phyloP scores from a whole-genome alignment of 2,888 invertebrate genomes.

The Tethea ocularis region DNA sequence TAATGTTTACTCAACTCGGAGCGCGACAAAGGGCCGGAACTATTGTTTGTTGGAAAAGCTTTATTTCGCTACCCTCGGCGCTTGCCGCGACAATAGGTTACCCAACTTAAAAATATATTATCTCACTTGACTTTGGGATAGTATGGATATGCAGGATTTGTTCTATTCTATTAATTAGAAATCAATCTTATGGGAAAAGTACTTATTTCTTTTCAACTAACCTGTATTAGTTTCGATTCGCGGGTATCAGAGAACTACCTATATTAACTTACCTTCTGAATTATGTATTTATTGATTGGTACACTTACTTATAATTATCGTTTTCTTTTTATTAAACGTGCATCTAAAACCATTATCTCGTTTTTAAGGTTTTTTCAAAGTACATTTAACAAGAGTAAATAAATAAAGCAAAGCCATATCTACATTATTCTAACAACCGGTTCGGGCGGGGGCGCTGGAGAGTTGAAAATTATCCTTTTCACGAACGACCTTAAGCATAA shows the following conservation, averaged over 20 bases:
- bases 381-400: background rate
- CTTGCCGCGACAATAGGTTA: constrained; percentile 80
- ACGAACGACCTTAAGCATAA: constrained; percentile 83
- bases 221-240: background rate
- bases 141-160: constrained; percentile 35
- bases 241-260: too few species aligned
- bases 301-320: too few species aligned
- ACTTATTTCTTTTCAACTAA: too few species aligned
- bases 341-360: too few species aligned
- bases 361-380: too few species aligned
- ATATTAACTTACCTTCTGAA: too few species aligned
- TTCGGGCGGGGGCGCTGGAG: constrained; percentile 68
- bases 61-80: constrained; percentile 81
- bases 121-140: constrained; percentile 60
- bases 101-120: constrained; percentile 83
- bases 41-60: constrained; percentile 84
- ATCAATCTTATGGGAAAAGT: constrained; percentile 1
- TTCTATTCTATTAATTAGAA: constrained; percentile 9
- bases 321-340: too few species aligned
- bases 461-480: constrained; percentile 84
- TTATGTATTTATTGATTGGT: too few species aligned
- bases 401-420: constrained; percentile 39
- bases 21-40: constrained; percentile 82
- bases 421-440: constrained; percentile 50
- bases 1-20: constrained; percentile 81